Conservation (phyloP, 2,888 invertebrate species). For the Allolobophora icterica region DNA sequence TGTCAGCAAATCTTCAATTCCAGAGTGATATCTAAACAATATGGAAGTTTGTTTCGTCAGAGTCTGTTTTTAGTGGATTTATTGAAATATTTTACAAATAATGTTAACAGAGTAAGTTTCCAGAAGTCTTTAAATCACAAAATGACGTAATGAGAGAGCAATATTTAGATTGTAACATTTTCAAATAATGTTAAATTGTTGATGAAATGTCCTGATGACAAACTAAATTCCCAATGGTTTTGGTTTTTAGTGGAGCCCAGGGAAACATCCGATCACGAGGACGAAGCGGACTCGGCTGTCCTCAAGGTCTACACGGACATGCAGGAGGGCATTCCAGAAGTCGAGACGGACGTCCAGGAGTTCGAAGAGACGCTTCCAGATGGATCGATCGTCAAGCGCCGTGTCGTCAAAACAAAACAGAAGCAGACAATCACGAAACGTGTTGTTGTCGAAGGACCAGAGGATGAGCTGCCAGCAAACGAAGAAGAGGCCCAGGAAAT, state of each 20-base stretch:
- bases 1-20: too few relatives aligned
- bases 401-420: slow-evolving; percentile 54
- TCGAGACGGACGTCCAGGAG: slow-evolving; percentile 51
- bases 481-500: slow-evolving; percentile 46
- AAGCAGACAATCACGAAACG: slow-evolving; percentile 53
- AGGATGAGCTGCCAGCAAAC: slow-evolving; percentile 43
- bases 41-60: too few relatives aligned
- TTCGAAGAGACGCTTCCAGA: slow-evolving; percentile 51
- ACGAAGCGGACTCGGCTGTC: slow-evolving; percentile 29
- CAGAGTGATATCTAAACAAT: too few relatives aligned
- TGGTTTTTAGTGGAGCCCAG: background rate
- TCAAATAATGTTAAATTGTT: background rate
- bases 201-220: background rate
- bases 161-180: too few relatives aligned
- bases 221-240: background rate
- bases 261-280: background rate
- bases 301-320: slow-evolving; percentile 49
- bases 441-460: slow-evolving; percentile 52
- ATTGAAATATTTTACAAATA: too few relatives aligned
- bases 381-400: slow-evolving; percentile 51
- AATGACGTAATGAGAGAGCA: too few relatives aligned
- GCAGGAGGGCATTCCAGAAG: slow-evolving; percentile 49
- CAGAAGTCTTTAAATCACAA: too few relatives aligned
- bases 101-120: too few relatives aligned
- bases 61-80: too few relatives aligned